Evolutionary conservation across 2,113 vertebrate genomes (phyloP).

Genomic region (Papio anubis): DNA sequence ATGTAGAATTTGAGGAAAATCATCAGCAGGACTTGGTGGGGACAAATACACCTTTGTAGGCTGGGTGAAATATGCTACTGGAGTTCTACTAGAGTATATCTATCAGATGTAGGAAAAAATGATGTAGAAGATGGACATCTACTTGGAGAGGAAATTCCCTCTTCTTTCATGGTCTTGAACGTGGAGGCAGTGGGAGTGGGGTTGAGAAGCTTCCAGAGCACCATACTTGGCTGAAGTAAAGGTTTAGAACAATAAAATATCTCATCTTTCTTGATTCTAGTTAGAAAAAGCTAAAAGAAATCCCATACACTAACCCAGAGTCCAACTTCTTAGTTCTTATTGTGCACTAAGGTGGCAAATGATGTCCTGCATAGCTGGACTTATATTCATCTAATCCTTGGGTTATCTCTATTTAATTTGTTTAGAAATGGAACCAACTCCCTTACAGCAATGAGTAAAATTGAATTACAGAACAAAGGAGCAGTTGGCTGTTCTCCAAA

Average conservation of each 20-base stretch:
- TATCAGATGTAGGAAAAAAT: not conserved
- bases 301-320: not conserved
- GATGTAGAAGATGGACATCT: not conserved
- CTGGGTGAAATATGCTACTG: not conserved
- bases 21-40: not conserved
- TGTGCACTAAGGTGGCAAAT: not conserved
- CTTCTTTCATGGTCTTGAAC: not conserved
- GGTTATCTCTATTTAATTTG: not conserved
- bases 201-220: not conserved
- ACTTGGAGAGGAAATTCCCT: not conserved
- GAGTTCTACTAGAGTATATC: not conserved
- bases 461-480: not conserved
- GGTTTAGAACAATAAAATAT: not conserved
- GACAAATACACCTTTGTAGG: not conserved
- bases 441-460: not conserved
- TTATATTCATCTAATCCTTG: too few relatives aligned
- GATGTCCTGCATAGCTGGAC: too few relatives aligned
- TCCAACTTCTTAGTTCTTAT: not conserved
- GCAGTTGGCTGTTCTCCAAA: not conserved
- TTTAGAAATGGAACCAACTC: not conserved
- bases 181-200: not conserved
- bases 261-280: not conserved
- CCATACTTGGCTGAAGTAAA: not conserved
- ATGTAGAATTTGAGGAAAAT: not conserved
- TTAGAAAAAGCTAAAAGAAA: not conserved